phyloP scores from a whole-genome alignment of 2,113 vertebrate species.

The Platanista minor region DNA sequence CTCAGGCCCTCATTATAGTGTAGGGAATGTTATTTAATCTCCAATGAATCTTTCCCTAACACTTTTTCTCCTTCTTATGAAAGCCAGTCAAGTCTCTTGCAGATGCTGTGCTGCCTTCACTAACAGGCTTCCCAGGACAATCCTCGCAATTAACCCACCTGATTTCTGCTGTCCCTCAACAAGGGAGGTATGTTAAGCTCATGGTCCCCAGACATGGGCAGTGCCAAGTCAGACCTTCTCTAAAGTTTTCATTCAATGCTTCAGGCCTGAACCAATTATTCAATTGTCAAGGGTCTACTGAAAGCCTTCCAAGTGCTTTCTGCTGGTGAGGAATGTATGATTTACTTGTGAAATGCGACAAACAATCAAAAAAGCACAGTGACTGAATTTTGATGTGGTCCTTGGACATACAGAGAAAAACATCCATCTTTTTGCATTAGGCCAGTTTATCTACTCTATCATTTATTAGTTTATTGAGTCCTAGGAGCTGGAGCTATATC shows the following conservation, averaged over 20 bases:
- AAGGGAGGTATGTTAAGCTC: background rate
- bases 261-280: background rate
- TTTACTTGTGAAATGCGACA: background rate
- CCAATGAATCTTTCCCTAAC: slow-evolving; percentile 19
- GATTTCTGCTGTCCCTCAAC: background rate
- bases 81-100: background rate
- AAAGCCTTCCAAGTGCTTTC: slow-evolving; percentile 6
- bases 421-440: background rate
- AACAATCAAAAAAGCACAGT: background rate
- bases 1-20: slow-evolving; percentile 65
- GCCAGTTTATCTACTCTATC: background rate
- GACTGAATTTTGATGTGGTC: background rate
- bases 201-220: background rate
- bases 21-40: slow-evolving; percentile 64
- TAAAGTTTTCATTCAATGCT: background rate
- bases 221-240: background rate
- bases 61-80: slow-evolving; percentile 2
- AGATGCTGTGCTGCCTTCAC: background rate
- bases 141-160: slow-evolving; percentile 32
- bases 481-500: background rate
- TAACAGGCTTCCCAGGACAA: background rate
- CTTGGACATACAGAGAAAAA: background rate
- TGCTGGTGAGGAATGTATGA: background rate
- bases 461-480: background rate
- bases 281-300: background rate